Base-by-base conservation (phyloP, 2,888 invertebrate genomes). In the Kuschelorhynchus macadamiae region DNA sequence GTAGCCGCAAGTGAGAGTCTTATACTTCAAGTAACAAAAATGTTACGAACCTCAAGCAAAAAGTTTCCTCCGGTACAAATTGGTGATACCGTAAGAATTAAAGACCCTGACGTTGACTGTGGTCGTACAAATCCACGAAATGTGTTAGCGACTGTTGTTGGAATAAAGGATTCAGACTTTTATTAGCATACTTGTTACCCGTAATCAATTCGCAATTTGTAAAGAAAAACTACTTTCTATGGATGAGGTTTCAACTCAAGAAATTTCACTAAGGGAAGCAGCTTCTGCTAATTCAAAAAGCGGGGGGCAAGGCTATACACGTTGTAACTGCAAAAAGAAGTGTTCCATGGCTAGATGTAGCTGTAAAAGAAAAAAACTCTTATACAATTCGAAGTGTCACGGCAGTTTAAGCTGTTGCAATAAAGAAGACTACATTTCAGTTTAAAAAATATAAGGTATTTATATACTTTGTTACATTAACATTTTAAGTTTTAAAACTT, bases 71-170 rank as follows among this genome's bases (percentile, higher is more conserved):
- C 25, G 25, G 25, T 7, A 3, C 25, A 25, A 25, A 25, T 25
- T 25, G 25, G 25, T 25, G 25, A 25, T 60, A 60, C 49, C 39
- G 61, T 52, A 52, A 36, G 52, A 61, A 49, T 50, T 41, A 36
- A 52, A 61, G 61, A 50, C 25, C 50, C 52, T 41, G 41, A 61
- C 12, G 61, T 39, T 14, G 60, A 49, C 47, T 66, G 25, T 25
- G 25, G 25, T 25, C 25, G 25, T 25, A 25, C 25, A 25, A 7
- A 25, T 7, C 25, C 25, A 52, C 70, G 73, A 62, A 71, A 73
- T 69, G 65, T 74, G 66, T 74, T 75, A 62, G 72, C 70, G 14
- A 25, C 25, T 25, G 25, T 25, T 25, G 25, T 25, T 25, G 25
- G 25, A 25, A 25, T 25, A 25, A 7, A 63, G 36, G 41, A 55